Percentiles rank a stretch among this genome's conserved stretches.
phyloP scores from a whole-genome alignment of 1,140 invertebrate genomes.

The Brachionus manjavacas region DNA sequence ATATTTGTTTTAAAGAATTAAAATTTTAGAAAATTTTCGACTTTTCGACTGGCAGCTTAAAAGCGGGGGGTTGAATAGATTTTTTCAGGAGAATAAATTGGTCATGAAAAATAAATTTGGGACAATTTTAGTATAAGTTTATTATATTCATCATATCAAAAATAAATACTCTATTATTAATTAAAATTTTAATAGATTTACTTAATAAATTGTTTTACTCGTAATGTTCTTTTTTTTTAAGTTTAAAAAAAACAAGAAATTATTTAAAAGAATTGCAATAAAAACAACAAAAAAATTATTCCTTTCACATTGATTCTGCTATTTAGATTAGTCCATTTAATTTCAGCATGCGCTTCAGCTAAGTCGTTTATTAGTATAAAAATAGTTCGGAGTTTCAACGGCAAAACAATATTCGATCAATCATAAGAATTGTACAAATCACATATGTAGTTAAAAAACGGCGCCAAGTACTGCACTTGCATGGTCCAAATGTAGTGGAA shows the following conservation, averaged over 20 bases:
- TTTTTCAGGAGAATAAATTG: too few relatives aligned
- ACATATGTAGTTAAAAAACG: constrained; percentile 39
- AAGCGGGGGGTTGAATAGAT: too few relatives aligned
- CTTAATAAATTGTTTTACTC: not conserved
- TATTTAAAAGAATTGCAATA: constrained; percentile 1
- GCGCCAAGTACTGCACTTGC: constrained; percentile 41
- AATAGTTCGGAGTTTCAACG: constrained; percentile 6
- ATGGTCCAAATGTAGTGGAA: constrained; percentile 42
- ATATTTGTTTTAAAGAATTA: too few relatives aligned
- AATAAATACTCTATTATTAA: not conserved
- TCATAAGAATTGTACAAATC: constrained; percentile 37
- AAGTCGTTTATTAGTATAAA: not conserved
- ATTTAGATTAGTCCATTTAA: not conserved
- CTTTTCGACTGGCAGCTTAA: too few relatives aligned
- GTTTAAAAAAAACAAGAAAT: not conserved
- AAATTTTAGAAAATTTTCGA: too few relatives aligned
- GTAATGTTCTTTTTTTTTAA: not conserved
- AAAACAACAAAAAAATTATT: not conserved
- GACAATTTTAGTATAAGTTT: not conserved
- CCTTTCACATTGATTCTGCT: not conserved
- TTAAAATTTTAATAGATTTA: not conserved
- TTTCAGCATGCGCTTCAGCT: not conserved
- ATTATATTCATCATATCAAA: not conserved
- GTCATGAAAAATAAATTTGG: too few relatives aligned
- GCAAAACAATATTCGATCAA: constrained; percentile 29